Conservation (phyloP, 2,888 invertebrate genomes). For the Coronaproctus castanopsis region DNA sequence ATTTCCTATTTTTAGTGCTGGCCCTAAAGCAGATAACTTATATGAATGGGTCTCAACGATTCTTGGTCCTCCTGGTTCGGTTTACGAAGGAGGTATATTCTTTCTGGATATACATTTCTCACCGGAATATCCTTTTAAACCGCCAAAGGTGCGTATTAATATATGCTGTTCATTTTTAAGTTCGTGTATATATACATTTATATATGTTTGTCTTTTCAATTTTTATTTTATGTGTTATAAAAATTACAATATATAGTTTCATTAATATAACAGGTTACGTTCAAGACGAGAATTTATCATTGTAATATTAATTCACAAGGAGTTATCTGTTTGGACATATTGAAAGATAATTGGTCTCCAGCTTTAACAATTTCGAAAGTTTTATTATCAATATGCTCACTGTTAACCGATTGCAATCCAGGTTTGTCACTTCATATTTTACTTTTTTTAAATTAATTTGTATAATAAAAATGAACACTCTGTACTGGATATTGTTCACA, state of each 20-base stretch:
- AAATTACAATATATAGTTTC: conserved; percentile 12
- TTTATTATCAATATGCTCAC: conserved; percentile 87
- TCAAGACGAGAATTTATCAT: conserved; percentile 93
- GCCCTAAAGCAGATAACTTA: conserved; percentile 91
- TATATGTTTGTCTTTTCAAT: too few relatives aligned
- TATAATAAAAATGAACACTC: too few relatives aligned
- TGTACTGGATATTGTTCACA: too few relatives aligned
- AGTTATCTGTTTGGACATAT: conserved; percentile 90
- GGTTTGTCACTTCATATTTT: conserved; percentile 35
- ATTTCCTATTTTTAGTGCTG: conserved; percentile 66
- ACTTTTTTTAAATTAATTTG: neutral
- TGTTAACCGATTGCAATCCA: conserved; percentile 96
- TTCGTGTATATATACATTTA: too few relatives aligned
- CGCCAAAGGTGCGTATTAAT: conserved; percentile 65
- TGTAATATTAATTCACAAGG: conserved; percentile 99
- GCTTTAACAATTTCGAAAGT: conserved; percentile 96
- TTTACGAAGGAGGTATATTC: conserved; percentile 96
- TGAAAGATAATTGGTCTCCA: conserved; percentile 99
- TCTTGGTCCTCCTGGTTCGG: conserved; percentile 86
- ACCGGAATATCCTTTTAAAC: conserved; percentile 93
- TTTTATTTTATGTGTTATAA: too few relatives aligned
- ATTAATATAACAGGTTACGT: conserved; percentile 44
- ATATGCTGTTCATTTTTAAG: too few relatives aligned
- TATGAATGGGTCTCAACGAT: conserved; percentile 97
- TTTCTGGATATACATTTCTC: conserved; percentile 95